Evolutionary conservation across 2,113 vertebrate genomes (phyloP).

Genomic region (Tympanuchus pallidicinctus): DNA sequence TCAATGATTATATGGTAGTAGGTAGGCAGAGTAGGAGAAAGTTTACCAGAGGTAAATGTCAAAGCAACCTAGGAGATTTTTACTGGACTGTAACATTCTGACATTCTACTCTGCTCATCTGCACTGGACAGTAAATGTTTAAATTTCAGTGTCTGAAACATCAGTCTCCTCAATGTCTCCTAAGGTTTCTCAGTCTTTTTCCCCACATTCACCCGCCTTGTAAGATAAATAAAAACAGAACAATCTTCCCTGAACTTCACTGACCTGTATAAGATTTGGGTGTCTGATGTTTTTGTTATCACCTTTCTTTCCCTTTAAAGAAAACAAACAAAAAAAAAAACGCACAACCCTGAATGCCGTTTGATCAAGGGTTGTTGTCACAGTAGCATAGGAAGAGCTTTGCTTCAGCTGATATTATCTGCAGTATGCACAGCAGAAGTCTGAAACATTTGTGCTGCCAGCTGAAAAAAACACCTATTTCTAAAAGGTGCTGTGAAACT

Average conservation of each 20-base stretch:
- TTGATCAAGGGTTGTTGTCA: slow-evolving; percentile 11
- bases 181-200: neutral
- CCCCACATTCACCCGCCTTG: neutral
- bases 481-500: neutral
- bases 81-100: neutral
- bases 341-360: neutral
- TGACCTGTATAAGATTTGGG: too few species aligned
- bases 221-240: neutral
- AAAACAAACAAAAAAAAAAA: neutral
- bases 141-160: neutral
- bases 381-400: neutral
- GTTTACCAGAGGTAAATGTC: neutral
- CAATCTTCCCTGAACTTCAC: neutral
- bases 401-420: slow-evolving; percentile 15
- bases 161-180: neutral
- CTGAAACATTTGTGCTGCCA: neutral
- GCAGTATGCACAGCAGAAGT: neutral
- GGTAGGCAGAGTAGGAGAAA: neutral
- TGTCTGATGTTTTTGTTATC: slow-evolving; percentile 14
- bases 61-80: neutral
- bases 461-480: neutral
- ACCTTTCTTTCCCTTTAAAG: neutral
- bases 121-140: neutral
- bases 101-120: neutral
- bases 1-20: neutral